Percentiles rank a stretch among this genome's conserved stretches.
Evolutionary conservation across 2,888 invertebrate genomes (phyloP).

Genomic region (Salticus scenicus): DNA sequence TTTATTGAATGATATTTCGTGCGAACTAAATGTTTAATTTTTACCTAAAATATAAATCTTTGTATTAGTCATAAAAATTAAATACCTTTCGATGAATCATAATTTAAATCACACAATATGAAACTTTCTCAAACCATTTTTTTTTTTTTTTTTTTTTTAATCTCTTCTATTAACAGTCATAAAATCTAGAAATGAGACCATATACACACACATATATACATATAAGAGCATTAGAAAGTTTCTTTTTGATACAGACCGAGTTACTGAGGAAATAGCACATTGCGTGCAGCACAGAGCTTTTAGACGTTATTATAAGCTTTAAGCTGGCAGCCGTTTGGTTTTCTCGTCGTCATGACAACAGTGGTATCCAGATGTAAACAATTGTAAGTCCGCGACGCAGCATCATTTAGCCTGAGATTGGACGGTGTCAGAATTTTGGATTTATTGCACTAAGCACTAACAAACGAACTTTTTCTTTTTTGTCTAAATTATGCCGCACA

Average conservation of each 20-base stretch:
- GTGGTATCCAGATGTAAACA: constrained; percentile 42
- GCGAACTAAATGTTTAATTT: no score
- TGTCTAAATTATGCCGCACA: neutral
- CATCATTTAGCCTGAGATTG: constrained; percentile 36
- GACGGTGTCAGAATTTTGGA: constrained; percentile 21
- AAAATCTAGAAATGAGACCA: neutral
- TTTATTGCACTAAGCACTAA: constrained; percentile 27
- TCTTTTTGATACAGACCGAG: neutral
- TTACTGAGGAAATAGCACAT: constrained; percentile 20
- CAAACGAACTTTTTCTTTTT: constrained; percentile 25
- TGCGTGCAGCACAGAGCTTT: constrained; percentile 48
- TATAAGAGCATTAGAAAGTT: neutral
- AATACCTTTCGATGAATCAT: no score
- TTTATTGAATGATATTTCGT: no score
- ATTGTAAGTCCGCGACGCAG: constrained; percentile 11
- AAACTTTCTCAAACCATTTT: no score
- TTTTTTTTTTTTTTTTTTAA: no score
- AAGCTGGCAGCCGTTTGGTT: constrained; percentile 48
- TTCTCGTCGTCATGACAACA: constrained; percentile 43
- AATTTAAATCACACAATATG: no score
- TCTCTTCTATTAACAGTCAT: no score
- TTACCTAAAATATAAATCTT: no score
- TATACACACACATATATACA: neutral
- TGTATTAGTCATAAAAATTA: no score
- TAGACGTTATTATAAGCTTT: constrained; percentile 55